A percentile compares a stretch with the other conserved stretches of the same genome.
phyloP scores from a whole-genome alignment of 2,797 vertebrate genomes.

The Cryptoblepharus egeriae region DNA sequence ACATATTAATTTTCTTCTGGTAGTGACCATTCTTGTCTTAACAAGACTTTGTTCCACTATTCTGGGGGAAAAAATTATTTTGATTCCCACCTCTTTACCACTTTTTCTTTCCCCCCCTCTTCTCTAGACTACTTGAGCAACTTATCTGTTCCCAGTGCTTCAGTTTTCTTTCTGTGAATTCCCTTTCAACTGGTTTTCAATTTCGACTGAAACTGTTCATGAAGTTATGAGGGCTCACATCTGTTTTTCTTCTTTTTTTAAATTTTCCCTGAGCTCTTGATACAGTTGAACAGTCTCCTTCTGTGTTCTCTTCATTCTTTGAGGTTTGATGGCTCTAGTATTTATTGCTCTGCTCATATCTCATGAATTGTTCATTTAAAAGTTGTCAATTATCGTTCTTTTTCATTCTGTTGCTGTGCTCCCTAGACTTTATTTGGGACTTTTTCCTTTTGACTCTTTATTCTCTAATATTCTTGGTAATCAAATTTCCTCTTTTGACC shows the following conservation, averaged over 20 bases:
- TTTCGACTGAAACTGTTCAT: background rate
- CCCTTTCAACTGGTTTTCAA: background rate
- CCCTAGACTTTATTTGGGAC: background rate
- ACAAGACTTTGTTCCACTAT: background rate
- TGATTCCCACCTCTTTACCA: background rate
- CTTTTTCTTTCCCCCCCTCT: background rate
- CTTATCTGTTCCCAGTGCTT: constrained; percentile 20
- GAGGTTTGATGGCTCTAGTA: background rate
- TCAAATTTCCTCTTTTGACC: background rate
- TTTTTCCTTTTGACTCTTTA: background rate
- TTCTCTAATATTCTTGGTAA: background rate
- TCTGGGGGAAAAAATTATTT: background rate
- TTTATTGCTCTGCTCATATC: background rate
- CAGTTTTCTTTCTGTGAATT: background rate
- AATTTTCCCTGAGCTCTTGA: background rate
- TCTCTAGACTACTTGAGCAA: background rate
- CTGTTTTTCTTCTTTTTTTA: background rate
- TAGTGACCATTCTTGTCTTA: background rate
- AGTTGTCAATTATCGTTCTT: background rate
- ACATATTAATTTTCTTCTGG: background rate
- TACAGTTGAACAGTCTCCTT: background rate
- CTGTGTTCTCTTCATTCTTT: background rate
- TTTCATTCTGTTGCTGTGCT: background rate
- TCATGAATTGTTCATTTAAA: background rate
- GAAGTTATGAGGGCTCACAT: background rate